Base-by-base conservation (phyloP, 2,888 invertebrate genomes). In the Corbicula japonica region DNA sequence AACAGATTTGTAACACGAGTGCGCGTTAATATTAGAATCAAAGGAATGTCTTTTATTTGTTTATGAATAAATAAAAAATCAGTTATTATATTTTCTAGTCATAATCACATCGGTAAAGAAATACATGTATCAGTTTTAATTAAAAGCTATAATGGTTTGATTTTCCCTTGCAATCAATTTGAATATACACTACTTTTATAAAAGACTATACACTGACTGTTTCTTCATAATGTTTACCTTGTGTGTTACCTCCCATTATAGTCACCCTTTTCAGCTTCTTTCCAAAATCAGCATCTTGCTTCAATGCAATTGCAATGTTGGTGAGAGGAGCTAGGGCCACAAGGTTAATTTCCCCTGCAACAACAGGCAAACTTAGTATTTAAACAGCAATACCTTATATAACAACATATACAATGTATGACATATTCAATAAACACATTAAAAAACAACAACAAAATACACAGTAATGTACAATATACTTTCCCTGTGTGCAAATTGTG, bases 291-390 rank as follows among this genome's bases (percentile, higher is more conserved):
- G 93, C 92, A 75, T 94, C 93, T 61, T 94, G 84, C 50, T 92
- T 90, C 44, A 94, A 81, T 3, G 94, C 94, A 50, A 94, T 56
- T 1, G 94, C 94, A 5, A 94, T 72, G 77, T 94, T 94, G 5
- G 94, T 94, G 50, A 94, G 82, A 0, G 94, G 94, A 2, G 93
- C 94, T 4, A 93, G 62, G 5, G 92, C 90, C 10, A 93, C 90
- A 5, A 93, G 79, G 2, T 90, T 91, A 32, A 93, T 87, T 76
- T 93, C 90, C 8, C 91, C 91, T 91, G 77, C 41, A 81, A 82
- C 44, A 35, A 21, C 1, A 54, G 15, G 41, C 41, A 38, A 38
- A 38, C n/a, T n/a, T n/a, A n/a, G n/a, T n/a, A n/a, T n/a, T n/a
- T n/a, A n/a, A n/a, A n/a, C n/a, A n/a, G n/a, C n/a, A n/a, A n/a